Evolutionary conservation across 2,113 vertebrate genomes (phyloP), one percentile per base, ranked within the genome.

Genomic region (Geococcyx californianus): DNA sequence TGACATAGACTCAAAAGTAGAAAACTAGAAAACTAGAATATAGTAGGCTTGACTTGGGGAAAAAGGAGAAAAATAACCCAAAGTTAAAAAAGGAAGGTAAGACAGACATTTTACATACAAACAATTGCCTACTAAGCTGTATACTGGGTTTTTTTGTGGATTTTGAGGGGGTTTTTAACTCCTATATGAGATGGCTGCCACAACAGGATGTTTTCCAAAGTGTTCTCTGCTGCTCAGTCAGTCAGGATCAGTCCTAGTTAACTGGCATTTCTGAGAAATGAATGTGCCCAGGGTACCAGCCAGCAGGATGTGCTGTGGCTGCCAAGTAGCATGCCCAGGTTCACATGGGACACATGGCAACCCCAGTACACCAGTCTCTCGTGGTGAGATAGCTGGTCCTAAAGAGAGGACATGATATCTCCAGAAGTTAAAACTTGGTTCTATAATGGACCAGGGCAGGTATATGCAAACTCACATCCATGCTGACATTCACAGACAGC

Each of bases 281-380:
- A 36, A 29, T 0, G 6, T 74, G 21, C 11, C 36, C 45, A 28
- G 31, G n/a, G 25, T 21, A 31, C 23, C 6, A 36, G 6, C 5
- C 84, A 58, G n/a, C 36, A 58, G 66, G 25, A 70, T 24, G 21
- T n/a, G 5, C 25, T 33, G 10, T 29, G 80, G 9, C 25, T 79
- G 44, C 47, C 54, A 34, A 16, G 12, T 89, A 44, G n/a, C 29
- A 42, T 21, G 26, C 20, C 33, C 0, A 0, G 18, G 36, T 58
- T 63, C 26, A 1, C 5, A 11, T 2, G 5, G 24, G 13, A 6
- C 25, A 25, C 28, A 4, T 13, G 38, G 18, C 40, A 69, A 10
- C 21, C 21, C 15, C 51, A 31, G 44, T 18, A 76, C 29, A 33
- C 26, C 29, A 38, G 34, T 3, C 26, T 58, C n/a, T 52, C 2